Evolutionary conservation across 2,888 invertebrate genomes (phyloP).

Genomic region (Camptogramma bilineatum): DNA sequence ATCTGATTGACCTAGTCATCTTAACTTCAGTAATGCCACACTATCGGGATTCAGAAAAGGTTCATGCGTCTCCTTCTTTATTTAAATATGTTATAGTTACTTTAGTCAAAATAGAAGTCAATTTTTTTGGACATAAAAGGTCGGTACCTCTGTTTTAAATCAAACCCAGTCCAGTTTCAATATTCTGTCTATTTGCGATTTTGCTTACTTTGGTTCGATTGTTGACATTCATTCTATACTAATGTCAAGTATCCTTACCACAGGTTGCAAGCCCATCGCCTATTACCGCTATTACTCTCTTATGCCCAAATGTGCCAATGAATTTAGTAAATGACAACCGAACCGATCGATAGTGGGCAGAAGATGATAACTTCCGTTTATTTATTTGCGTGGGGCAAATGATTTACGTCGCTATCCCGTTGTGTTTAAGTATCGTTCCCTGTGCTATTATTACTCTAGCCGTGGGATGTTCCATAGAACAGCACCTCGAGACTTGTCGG

Average conservation of each 20-base stretch:
- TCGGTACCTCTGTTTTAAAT: too few relatives aligned
- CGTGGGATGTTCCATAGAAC: slow-evolving; percentile 17
- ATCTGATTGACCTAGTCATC: not conserved
- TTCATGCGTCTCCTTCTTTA: not conserved
- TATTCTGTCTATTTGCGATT: too few relatives aligned
- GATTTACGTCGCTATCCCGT: slow-evolving; percentile 25
- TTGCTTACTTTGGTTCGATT: too few relatives aligned
- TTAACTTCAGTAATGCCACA: not conserved
- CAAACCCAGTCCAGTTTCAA: too few relatives aligned
- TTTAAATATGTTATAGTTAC: too few relatives aligned
- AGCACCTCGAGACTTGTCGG: slow-evolving; percentile 17
- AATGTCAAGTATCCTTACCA: too few relatives aligned
- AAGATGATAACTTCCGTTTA: slow-evolving; percentile 15
- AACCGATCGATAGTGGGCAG: slow-evolving; percentile 11
- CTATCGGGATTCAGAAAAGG: not conserved
- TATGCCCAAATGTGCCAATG: not conserved
- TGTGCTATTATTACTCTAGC: slow-evolving; percentile 19
- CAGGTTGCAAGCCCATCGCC: too few relatives aligned
- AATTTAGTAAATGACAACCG: not conserved
- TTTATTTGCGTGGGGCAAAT: slow-evolving; percentile 8
- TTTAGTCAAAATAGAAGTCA: too few relatives aligned
- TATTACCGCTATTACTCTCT: too few relatives aligned
- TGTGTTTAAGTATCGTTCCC: slow-evolving; percentile 19
- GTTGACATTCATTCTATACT: too few relatives aligned
- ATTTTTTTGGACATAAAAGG: too few relatives aligned